Conservation (phyloP, 2,113 vertebrate genomes). For the Rhombomys opimus region DNA sequence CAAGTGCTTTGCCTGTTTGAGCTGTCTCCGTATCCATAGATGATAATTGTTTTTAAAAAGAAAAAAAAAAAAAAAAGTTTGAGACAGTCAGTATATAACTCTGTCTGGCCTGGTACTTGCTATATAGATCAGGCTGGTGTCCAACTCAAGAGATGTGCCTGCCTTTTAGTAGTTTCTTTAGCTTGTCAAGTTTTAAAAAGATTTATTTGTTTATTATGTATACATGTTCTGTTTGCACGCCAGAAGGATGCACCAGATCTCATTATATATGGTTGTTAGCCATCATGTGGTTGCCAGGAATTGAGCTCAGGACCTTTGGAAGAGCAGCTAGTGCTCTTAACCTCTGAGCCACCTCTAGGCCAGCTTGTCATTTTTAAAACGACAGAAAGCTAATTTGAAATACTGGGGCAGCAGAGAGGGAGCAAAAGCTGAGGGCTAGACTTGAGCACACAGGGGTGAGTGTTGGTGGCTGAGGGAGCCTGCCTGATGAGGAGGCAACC, state of each 20-base stretch:
- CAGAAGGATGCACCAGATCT: no score
- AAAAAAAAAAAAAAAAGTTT: background rate
- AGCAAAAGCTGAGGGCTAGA: background rate
- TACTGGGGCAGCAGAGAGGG: background rate
- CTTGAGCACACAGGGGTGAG: background rate
- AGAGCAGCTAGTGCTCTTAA: no score
- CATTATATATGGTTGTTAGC: no score
- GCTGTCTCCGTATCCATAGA: background rate
- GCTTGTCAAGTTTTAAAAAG: background rate
- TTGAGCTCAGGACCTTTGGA: no score
- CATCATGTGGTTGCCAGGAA: no score
- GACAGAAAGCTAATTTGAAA: conserved; percentile 17
- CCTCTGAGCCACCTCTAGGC: no score
- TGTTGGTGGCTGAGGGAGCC: background rate
- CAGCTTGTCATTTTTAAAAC: conserved; percentile 19
- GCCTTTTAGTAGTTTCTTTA: background rate
- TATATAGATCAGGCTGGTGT: background rate
- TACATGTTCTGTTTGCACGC: no score
- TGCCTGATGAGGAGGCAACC: background rate
- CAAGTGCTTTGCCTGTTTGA: background rate
- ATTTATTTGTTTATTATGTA: no score
- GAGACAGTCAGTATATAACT: background rate
- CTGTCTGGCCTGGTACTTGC: background rate
- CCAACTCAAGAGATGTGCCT: background rate
- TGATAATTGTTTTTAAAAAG: background rate